Evolutionary conservation across 2,888 invertebrate genomes (phyloP), one percentile per base, ranked within the genome.

Genomic region (Dilophus febrilis): DNA sequence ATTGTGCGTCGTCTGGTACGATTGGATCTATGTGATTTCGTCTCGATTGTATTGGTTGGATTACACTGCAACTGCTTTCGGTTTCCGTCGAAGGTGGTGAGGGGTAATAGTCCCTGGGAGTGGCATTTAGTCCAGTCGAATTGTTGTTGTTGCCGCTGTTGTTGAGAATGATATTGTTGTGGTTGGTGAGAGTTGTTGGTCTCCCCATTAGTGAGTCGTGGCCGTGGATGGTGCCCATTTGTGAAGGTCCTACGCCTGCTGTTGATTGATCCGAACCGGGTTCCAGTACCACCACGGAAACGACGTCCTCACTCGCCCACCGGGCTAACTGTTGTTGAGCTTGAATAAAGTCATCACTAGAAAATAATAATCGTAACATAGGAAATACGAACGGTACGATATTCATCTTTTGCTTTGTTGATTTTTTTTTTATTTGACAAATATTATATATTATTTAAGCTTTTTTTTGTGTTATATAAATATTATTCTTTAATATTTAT

Each of bases 331-430:
- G 84, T 81, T 81, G 85, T 81, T 84, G 86, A 83, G 86, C 85
- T 84, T 86, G 84, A 84, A 85, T 83, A 84, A 85, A 86, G 77
- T 84, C 84, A 84, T 84, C 85, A 84, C 85, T 86, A 84, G 77
- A 84, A 84, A 82, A 81, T 78, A 81, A 78, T 75, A 77, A 77
- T 73, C 72, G 72, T 74, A 74, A 73, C 70, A 72, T n/a, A n/a
- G 73, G 63, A 66, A 22, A 22, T 22, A 22, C 22, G 72, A 73
- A 74, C 72, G 68, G 68, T 70, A 68, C 17, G 14, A 16, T 33
- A 14, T 13, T 33, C 16, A 11, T 33, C 14, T 33, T 14, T 33
- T 22, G 4, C 8, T 22, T 22, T 22, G 4, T 22, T 4, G 22
- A 22, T 22, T 22, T 22, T 22, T 8, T 4, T 22, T 6, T 22